Base-by-base conservation (phyloP, 2,797 vertebrate genomes). In the Sebastes taczanowskii region DNA sequence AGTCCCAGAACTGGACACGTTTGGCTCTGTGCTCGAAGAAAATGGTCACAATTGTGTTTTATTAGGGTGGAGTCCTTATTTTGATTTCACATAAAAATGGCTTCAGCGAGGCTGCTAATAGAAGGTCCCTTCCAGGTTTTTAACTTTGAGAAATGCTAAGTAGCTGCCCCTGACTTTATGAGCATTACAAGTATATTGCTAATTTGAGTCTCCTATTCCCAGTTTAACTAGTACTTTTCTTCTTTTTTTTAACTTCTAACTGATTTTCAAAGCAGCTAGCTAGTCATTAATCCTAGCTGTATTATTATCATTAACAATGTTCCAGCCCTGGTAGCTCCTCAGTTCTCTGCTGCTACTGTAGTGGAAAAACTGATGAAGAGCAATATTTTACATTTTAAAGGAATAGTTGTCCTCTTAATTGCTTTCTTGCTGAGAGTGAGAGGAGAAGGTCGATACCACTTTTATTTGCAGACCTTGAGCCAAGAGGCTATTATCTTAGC, bases 31-130 rank as follows among this genome's bases (percentile, higher is more conserved):
- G 74, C 63, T 69, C 62, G 82, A 83, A 94, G 89, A 91, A 92
- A 91, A 84, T 86, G 85, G 82, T 81, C 90, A 86, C 90, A 85
- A 84, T 91, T 81, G 83, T 89, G 86, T 92, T 89, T 94, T 90
- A 94, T 91, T 89, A 91, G 87, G 90, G 63, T 88, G 89, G 88
- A 89, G 85, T 85, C 84, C 84, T 80, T 86, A 80, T 84, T 90
- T 92, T 91, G 88, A 88, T 85, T 85, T 92, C 83, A 76, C 76
- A 86, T 86, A 89, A 89, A 90, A 87, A 82, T 35, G 60, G 77
- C 85, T 91, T 85, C 71, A 77, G 81, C 87, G 9, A 70, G 77
- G 86, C 89, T 80, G 75, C 82, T 89, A 89, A 86, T 86, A 81
- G 82, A 74, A 53, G 22, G 64, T 86, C 82, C 18, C 85, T 86